Evolutionary conservation across 2,888 invertebrate species (phyloP).

Genomic region (Belgica antarctica): DNA sequence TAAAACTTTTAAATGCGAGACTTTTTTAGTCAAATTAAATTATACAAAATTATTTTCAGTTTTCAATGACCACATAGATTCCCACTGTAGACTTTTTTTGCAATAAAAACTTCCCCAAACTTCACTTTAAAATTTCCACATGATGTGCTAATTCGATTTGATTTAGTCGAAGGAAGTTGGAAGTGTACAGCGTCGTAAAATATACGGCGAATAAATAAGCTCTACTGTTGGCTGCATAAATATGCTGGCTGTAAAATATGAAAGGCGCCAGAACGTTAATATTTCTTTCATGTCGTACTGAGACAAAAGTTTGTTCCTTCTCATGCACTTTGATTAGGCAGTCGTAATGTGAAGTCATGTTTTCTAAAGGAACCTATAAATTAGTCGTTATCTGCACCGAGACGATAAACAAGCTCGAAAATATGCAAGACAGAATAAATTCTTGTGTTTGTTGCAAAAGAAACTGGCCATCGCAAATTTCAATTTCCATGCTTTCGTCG

Average conservation of each 20-base stretch:
- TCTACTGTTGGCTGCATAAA: background rate
- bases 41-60: no score
- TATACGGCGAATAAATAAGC: background rate
- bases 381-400: slow-evolving; percentile 26
- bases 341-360: slow-evolving; percentile 16
- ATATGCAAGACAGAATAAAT: background rate
- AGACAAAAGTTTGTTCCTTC: slow-evolving; percentile 27
- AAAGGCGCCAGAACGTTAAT: slow-evolving; percentile 28
- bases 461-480: background rate
- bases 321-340: slow-evolving; percentile 14
- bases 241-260: slow-evolving; percentile 7
- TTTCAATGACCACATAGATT: no score
- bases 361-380: slow-evolving; percentile 26
- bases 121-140: slow-evolving; percentile 24
- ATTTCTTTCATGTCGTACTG: background rate
- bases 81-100: no score
- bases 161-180: slow-evolving; percentile 17
- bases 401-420: slow-evolving; percentile 1
- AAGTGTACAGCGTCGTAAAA: slow-evolving; percentile 2
- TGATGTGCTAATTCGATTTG: slow-evolving; percentile 41
- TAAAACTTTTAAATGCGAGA: no score
- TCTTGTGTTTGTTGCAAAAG: slow-evolving; percentile 7
- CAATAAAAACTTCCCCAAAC: background rate
- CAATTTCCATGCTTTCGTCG: background rate
- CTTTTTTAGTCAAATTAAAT: no score